A percentile compares a stretch with the other conserved stretches of the same genome.
phyloP scores from a whole-genome alignment of 2,888 invertebrate species.

The Temnothorax unifasciatus region DNA sequence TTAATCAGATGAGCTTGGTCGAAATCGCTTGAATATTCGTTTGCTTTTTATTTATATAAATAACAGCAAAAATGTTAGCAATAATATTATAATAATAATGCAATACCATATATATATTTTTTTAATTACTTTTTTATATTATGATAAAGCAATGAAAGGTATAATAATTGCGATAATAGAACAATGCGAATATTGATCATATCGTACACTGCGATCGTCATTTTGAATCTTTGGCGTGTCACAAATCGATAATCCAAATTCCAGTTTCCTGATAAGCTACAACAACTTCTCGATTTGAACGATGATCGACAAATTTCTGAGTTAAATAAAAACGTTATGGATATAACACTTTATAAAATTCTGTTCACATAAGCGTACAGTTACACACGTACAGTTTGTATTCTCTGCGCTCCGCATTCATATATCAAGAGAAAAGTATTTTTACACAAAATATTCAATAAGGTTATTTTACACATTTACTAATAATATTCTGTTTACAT shows the following conservation, averaged over 20 bases:
- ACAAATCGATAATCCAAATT: neutral
- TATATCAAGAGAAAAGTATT: neutral
- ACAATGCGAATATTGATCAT: no score
- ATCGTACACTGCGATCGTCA: slow-evolving; percentile 19
- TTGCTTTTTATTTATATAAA: no score
- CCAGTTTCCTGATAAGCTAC: neutral
- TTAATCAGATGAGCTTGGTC: no score
- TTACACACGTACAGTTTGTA: neutral
- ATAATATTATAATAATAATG: no score
- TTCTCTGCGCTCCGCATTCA: neutral
- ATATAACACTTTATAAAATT: neutral
- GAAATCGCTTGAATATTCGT: no score
- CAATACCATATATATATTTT: no score
- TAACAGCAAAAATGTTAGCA: no score
- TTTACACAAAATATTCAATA: neutral
- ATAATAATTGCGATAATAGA: no score
- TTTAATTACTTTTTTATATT: no score
- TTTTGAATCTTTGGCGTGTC: slow-evolving; percentile 8
- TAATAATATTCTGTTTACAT: neutral
- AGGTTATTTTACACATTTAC: slow-evolving; percentile 22
- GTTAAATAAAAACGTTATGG: neutral
- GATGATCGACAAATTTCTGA: neutral
- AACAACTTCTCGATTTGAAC: neutral
- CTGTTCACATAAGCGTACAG: neutral
- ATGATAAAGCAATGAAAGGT: no score